A percentile compares a stretch with the other conserved stretches of the same genome.
Evolutionary conservation across 2,113 vertebrate species (phyloP).

Genomic region (Chamaetylas fuelleborni): DNA sequence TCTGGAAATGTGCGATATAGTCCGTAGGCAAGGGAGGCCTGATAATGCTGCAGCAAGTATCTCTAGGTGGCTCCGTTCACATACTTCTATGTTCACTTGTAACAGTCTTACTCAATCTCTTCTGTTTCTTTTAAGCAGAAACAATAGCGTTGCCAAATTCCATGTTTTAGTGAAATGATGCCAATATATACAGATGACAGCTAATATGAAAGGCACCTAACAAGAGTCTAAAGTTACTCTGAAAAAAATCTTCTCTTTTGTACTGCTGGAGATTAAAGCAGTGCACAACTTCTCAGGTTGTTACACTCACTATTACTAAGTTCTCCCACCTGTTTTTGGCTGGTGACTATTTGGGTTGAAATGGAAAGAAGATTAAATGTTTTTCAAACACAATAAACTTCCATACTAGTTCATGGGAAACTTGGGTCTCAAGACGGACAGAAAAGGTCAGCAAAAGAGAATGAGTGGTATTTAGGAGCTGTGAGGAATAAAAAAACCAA

Average conservation of each 20-base stretch:
- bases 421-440: not conserved
- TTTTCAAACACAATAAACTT: not conserved
- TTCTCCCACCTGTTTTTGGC: not conserved
- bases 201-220: not conserved
- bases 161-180: not conserved
- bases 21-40: not conserved
- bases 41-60: conserved; percentile 1
- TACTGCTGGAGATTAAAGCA: not conserved
- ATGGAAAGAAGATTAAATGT: not conserved
- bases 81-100: not conserved
- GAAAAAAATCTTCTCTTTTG: not conserved
- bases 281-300: not conserved
- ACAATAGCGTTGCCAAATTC: not conserved
- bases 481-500: fast-evolving
- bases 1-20: not conserved
- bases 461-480: not conserved
- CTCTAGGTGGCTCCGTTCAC: conserved; percentile 53
- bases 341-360: not conserved
- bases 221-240: not conserved
- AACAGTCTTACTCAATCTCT: not conserved
- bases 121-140: not conserved
- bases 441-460: not conserved
- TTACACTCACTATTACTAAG: not conserved
- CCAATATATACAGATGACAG: not conserved
- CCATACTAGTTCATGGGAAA: not conserved